phyloP scores from a whole-genome alignment of 2,888 invertebrate species.

The Cephus pulcher region DNA sequence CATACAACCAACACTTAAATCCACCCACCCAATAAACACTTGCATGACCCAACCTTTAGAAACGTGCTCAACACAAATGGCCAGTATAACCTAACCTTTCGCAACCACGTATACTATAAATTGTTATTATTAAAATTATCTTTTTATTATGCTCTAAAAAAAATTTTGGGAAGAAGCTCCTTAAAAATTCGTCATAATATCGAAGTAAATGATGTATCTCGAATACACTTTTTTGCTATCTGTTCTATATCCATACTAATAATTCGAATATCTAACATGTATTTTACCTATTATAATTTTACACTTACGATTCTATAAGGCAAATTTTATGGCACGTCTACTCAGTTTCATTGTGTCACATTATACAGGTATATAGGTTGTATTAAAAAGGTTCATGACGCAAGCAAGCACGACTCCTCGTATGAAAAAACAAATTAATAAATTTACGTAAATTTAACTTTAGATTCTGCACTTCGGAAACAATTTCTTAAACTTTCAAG shows the following conservation, averaged over 20 bases:
- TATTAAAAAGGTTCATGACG: not conserved
- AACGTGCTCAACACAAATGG: not conserved
- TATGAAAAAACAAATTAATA: not conserved
- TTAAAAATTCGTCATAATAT: not conserved
- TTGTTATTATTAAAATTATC: not conserved
- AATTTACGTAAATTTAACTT: not conserved
- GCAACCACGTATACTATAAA: not conserved
- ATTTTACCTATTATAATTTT: not conserved
- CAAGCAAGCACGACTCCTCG: not conserved
- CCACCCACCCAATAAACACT: not conserved
- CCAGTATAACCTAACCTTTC: not conserved
- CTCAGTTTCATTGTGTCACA: not conserved
- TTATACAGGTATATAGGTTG: not conserved
- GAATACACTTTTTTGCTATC: not conserved
- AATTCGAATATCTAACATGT: not conserved
- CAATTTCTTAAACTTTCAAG: not conserved
- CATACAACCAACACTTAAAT: not conserved
- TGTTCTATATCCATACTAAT: not conserved
- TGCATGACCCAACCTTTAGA: not conserved
- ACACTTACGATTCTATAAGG: not conserved
- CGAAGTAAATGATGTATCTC: not conserved
- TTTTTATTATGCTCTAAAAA: not conserved
- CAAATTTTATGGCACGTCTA: not conserved
- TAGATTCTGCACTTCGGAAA: not conserved
- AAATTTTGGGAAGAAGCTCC: not conserved